phyloP scores from a whole-genome alignment of 2,888 invertebrate genomes.

The Cepaea hortensis region DNA sequence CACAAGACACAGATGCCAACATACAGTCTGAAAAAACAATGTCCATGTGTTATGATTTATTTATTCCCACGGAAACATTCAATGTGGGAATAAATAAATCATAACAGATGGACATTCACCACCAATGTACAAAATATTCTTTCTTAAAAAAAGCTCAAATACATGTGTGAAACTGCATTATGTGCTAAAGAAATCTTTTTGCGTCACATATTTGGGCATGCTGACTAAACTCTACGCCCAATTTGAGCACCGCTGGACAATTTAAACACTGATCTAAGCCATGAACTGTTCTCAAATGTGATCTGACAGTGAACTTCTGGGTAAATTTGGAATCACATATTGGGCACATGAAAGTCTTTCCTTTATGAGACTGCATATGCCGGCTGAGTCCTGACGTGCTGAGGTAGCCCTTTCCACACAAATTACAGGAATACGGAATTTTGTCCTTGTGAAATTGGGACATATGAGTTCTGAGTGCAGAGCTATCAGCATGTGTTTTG shows the following conservation, averaged over 20 bases:
- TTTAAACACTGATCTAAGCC: constrained; percentile 25
- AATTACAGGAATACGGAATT: constrained; percentile 33
- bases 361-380: constrained; percentile 44
- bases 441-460: constrained; percentile 1
- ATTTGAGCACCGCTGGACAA: constrained; percentile 24
- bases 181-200: neutral
- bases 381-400: constrained; percentile 42
- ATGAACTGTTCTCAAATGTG: constrained; percentile 38
- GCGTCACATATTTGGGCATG: constrained; percentile 25
- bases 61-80: too few relatives aligned
- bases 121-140: too few relatives aligned
- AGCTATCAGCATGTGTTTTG: constrained; percentile 1
- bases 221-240: constrained; percentile 23
- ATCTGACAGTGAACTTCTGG: constrained; percentile 23
- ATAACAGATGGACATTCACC: too few relatives aligned
- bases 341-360: constrained; percentile 43
- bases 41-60: too few relatives aligned
- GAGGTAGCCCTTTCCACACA: constrained; percentile 40
- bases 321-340: constrained; percentile 44
- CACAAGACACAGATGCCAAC: too few relatives aligned
- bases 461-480: constrained; percentile 23
- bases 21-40: too few relatives aligned
- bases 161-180: too few relatives aligned
- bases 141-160: too few relatives aligned
- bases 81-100: too few relatives aligned